Conservation (phyloP, 1,140 invertebrate species). For the Lepidurus couesii region DNA sequence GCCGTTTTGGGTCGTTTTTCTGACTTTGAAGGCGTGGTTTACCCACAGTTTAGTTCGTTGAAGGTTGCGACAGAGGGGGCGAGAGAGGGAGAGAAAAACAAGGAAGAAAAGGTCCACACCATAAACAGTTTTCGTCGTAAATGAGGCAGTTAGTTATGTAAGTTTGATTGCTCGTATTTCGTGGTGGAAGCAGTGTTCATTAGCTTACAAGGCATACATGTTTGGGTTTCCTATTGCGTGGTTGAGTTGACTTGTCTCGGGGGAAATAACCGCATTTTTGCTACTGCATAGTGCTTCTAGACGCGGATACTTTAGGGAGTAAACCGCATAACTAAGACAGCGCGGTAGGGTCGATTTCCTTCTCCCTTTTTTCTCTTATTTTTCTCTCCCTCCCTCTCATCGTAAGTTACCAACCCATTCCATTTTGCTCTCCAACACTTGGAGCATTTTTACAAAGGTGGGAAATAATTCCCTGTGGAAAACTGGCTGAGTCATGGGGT, state of each 20-base stretch:
- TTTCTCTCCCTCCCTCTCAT: no score
- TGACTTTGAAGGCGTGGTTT: no score
- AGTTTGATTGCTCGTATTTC: conserved; percentile 1
- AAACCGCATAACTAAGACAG: not conserved
- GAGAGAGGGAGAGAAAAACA: not conserved
- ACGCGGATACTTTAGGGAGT: not conserved
- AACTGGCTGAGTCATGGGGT: no score
- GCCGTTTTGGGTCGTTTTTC: no score
- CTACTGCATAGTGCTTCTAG: not conserved
- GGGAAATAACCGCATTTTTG: not conserved
- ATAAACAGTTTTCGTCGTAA: not conserved
- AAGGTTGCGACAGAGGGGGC: no score
- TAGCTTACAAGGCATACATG: not conserved
- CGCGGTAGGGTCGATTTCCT: not conserved
- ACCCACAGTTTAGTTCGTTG: no score
- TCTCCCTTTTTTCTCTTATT: no score
- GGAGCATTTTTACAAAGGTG: no score
- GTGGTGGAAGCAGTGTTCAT: not conserved
- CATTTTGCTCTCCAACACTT: no score
- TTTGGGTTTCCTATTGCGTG: not conserved
- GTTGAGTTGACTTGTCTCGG: not conserved
- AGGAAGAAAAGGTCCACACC: not conserved
- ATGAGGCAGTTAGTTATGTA: not conserved
- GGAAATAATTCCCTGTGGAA: no score
- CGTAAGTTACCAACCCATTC: no score